phyloP scores from a whole-genome alignment of 2,797 vertebrate genomes.

The Sebastolobus alascanus region DNA sequence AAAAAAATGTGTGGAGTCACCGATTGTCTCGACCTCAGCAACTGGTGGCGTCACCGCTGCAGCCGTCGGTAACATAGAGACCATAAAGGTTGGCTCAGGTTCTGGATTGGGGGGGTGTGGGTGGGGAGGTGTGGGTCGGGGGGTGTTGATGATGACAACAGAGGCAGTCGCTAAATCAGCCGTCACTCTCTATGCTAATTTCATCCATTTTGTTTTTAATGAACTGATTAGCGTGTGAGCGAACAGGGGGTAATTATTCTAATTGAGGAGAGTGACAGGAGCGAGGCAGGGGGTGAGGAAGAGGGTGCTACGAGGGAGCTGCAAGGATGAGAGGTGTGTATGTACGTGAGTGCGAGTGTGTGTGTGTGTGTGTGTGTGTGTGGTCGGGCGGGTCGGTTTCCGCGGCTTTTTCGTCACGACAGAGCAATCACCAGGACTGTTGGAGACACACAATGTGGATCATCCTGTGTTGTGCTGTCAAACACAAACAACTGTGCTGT shows the following conservation, averaged over 20 bases:
- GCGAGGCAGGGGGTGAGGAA: slow-evolving; percentile 73
- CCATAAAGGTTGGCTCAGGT: slow-evolving; percentile 61
- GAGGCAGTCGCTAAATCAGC: slow-evolving; percentile 83
- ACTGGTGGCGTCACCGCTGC: slow-evolving; percentile 47
- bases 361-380: slow-evolving; percentile 17
- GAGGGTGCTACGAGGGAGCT: slow-evolving; percentile 56
- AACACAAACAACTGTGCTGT: slow-evolving; percentile 70
- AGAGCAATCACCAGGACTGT: slow-evolving; percentile 59
- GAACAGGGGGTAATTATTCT: slow-evolving; percentile 88
- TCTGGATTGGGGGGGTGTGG: slow-evolving; percentile 23
- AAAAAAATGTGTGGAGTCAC: slow-evolving; percentile 15
- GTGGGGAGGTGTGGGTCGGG: not conserved
- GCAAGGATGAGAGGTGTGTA: slow-evolving; percentile 50
- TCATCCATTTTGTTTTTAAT: slow-evolving; percentile 89
- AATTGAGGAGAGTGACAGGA: slow-evolving; percentile 86
- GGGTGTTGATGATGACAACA: slow-evolving; percentile 75
- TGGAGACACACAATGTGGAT: slow-evolving; percentile 60
- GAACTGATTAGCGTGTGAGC: slow-evolving; percentile 87
- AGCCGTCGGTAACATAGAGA: slow-evolving; percentile 52
- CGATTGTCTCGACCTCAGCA: slow-evolving; percentile 53
- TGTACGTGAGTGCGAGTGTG: not conserved
- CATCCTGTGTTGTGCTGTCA: slow-evolving; percentile 65
- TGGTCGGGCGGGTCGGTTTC: slow-evolving; percentile 56
- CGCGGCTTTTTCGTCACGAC: slow-evolving; percentile 65
- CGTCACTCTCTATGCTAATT: slow-evolving; percentile 85